Evolutionary conservation across 2,797 vertebrate species (phyloP).

Genomic region (Diglossa cyanea): DNA sequence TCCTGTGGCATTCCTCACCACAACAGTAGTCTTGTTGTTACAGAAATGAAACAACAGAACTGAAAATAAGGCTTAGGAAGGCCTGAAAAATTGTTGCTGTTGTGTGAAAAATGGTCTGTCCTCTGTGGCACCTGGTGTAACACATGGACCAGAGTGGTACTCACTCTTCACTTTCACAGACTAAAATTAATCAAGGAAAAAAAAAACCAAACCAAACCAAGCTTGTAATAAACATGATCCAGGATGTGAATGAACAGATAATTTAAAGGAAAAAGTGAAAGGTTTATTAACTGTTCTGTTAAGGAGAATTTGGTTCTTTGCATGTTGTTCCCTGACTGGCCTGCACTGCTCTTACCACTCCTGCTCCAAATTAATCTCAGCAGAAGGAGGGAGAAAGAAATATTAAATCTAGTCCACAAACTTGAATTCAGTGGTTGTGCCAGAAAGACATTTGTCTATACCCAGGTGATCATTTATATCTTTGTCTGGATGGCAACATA

Average conservation of each 20-base stretch:
- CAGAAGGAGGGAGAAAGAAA: background rate
- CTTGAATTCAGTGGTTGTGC: background rate
- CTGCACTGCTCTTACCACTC: accelerated
- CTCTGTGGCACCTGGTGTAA: background rate
- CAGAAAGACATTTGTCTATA: background rate
- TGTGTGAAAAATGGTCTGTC: background rate
- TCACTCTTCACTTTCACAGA: background rate
- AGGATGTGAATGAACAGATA: background rate
- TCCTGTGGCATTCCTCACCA: background rate
- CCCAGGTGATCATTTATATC: background rate
- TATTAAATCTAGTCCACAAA: background rate
- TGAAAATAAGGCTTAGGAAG: background rate
- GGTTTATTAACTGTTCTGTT: background rate
- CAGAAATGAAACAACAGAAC: background rate
- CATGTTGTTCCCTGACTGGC: background rate
- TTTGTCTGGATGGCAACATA: background rate
- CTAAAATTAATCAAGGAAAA: background rate
- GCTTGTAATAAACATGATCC: background rate
- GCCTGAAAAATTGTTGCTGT: background rate
- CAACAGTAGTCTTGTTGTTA: background rate
- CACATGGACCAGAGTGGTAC: background rate
- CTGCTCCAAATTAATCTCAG: background rate
- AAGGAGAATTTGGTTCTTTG: background rate
- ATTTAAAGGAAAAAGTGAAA: background rate
- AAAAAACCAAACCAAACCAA: background rate